Base-by-base conservation (phyloP, 2,888 invertebrate species). In the Dione juno region DNA sequence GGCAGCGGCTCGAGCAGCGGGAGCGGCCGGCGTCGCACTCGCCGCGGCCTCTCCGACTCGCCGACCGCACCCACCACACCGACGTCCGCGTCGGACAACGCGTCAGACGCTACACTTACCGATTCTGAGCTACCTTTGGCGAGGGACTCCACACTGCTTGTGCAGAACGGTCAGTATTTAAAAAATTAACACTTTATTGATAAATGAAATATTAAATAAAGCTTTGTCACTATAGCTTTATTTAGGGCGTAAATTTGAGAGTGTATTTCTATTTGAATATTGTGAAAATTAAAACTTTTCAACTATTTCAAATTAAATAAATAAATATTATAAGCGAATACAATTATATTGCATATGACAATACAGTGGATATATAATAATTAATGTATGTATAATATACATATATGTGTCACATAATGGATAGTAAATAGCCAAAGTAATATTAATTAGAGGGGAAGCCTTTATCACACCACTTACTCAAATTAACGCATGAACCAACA, bases 121-220 rank as follows among this genome's bases (percentile, higher is more conserved):
- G 97, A 97, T 89, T 96, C 96, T 28, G 97, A 97, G 92, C 94
- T 96, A 85, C 96, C 97, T 81, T 94, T 97, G 80, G 96, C 96
- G 82, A 94, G 97, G 85, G 96, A 97, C 84, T 96, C 96, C 63
- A 96, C 97, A 77, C 95, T 97, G 78, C 95, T 97, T 79, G 96
- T 96, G 79, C 96, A 97, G 94, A 97, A 96, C 96, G 97, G 97
- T 97, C 77, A 94, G 95, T 74, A 16, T 52, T 52, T 53, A n/a
- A n/a, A n/a, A n/a, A n/a, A n/a, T n/a, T n/a, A n/a, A n/a, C n/a
- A n/a, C n/a, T n/a, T n/a, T n/a, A n/a, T n/a, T n/a, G n/a, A n/a
- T n/a, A n/a, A n/a, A n/a, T n/a, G n/a, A n/a, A n/a, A n/a, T n/a
- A n/a, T n/a, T n/a, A n/a, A n/a, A n/a, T n/a, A n/a, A n/a, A n/a